A percentile compares a stretch with the other conserved stretches of the same genome.
Evolutionary conservation across 2,888 invertebrate genomes (phyloP).

Genomic region (Acanthococcus lagerstroemiae): DNA sequence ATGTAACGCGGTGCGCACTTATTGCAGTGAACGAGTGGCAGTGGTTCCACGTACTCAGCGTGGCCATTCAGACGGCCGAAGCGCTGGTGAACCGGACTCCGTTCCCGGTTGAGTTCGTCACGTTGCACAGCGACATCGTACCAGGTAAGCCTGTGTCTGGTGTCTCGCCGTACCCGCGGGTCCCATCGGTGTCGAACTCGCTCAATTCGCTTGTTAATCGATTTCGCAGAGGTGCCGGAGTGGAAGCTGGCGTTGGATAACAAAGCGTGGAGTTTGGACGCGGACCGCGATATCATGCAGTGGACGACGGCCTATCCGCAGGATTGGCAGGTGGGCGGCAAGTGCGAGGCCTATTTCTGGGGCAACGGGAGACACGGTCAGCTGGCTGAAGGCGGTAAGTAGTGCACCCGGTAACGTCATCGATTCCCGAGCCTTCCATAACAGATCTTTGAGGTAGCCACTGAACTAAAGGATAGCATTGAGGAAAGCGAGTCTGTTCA

Average conservation of each 20-base stretch:
- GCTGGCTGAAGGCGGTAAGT: conserved; percentile 47
- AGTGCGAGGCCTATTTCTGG: conserved; percentile 52
- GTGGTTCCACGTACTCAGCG: conserved; percentile 50
- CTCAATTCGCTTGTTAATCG: too few species aligned
- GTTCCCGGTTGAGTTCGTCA: conserved; percentile 43
- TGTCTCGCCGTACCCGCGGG: too few species aligned
- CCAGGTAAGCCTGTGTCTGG: conserved; percentile 16
- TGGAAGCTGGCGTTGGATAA: conserved; percentile 43
- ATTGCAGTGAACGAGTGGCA: conserved; percentile 45
- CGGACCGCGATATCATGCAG: conserved; percentile 52
- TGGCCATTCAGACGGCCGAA: conserved; percentile 48
- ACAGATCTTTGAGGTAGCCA: too few species aligned
- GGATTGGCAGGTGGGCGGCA: conserved; percentile 56
- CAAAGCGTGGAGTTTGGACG: conserved; percentile 47
- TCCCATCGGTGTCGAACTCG: too few species aligned
- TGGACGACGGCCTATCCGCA: conserved; percentile 53
- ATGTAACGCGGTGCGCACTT: not conserved
- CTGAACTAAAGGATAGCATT: too few species aligned
- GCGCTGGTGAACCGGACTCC: conserved; percentile 46
- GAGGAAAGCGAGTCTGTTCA: too few species aligned
- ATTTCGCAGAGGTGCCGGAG: conserved; percentile 34
- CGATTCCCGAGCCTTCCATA: not conserved
- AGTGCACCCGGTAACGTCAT: too few species aligned
- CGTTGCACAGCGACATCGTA: conserved; percentile 23
- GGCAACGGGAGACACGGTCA: conserved; percentile 56